These are phyloP conservation scores for Drosophila teissieri DNA, from an alignment of 1,140 invertebrate genomes.

Conservation along the genomic window DNA sequence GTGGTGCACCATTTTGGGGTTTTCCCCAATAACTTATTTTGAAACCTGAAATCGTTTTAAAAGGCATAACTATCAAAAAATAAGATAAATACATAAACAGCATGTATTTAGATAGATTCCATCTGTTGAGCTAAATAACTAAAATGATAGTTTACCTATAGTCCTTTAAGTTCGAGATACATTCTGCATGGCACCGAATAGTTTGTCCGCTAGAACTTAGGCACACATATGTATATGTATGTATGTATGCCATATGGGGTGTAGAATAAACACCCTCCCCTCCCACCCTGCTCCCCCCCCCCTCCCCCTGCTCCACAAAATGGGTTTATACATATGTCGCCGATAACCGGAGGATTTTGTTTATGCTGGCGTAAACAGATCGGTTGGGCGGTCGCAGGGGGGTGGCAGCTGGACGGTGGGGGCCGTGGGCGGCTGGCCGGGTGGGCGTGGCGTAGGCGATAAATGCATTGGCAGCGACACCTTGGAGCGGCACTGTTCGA, in stretches of 20 bases:
- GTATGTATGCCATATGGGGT: not conserved
- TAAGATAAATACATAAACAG: no score
- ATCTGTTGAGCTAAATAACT: no score
- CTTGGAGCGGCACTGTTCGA: conserved; percentile 26
- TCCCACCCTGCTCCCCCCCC: no score
- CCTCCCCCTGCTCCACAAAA: not conserved
- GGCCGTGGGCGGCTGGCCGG: not conserved
- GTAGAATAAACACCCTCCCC: not conserved
- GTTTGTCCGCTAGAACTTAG: no score
- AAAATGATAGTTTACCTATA: no score
- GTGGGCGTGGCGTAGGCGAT: conserved; percentile 1
- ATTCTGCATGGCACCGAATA: no score
- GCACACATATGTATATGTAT: not conserved
- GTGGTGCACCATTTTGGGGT: no score
- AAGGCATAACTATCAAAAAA: no score
- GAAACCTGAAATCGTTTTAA: no score
- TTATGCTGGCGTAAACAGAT: conserved; percentile 12
- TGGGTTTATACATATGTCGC: conserved; percentile 9
- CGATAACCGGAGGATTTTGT: conserved; percentile 20
- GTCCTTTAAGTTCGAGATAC: no score
- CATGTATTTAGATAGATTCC: no score
- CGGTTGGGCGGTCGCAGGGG: not conserved
- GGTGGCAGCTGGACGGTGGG: not conserved
- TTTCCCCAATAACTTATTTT: no score
- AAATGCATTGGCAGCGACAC: conserved; percentile 34